Evolutionary conservation across 2,797 vertebrate genomes (phyloP), one percentile per base, ranked within the genome.

Genomic region (Anableps anableps): DNA sequence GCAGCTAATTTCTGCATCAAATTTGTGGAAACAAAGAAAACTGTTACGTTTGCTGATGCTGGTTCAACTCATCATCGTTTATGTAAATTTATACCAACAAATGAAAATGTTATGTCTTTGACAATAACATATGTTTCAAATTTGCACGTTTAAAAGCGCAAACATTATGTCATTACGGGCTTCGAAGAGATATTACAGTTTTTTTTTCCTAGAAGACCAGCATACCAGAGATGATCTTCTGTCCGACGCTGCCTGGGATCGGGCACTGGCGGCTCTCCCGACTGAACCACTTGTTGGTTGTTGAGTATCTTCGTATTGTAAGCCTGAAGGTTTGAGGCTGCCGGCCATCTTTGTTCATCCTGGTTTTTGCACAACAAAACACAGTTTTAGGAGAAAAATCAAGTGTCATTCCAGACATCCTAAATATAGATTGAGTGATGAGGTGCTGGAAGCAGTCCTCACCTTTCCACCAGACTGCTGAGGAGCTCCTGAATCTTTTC

Each of bases 231-330:
- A 88, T 83, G 72, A 98, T 89, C 80, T 95, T 97, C 78, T 96
- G 97, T 34, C 95, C 86, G 0, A 96, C 36, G 62, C 96, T 95
- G 71, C 86, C 91, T 2, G 97, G 97, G 82, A 99, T 80, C 0
- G 97, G 95, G 80, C 97, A 97, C 92, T 99, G 98, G 0, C 97
- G 95, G 79, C 97, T 98, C 88, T 99, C 97, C 72, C 98, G 95
- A 72, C 80, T 93, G 80, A 91, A 92, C 93, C 96, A 96, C 80
- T 93, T 96, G 80, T 95, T 95, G 26, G 93, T 88, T 0, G 88
- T 70, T 0, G 96, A 91, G 89, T 89, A 94, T 70, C 93, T 95
- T 5, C 97, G 96, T 43, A 98, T 92, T 31, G 91, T 95, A 50
- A 99, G 85, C 26, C 96, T 91, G 47, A 98, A 62, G 1, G 97